A percentile compares a stretch with the other conserved stretches of the same genome.
Evolutionary conservation across 2,797 vertebrate species (phyloP).

Genomic region (Falco berigora): DNA sequence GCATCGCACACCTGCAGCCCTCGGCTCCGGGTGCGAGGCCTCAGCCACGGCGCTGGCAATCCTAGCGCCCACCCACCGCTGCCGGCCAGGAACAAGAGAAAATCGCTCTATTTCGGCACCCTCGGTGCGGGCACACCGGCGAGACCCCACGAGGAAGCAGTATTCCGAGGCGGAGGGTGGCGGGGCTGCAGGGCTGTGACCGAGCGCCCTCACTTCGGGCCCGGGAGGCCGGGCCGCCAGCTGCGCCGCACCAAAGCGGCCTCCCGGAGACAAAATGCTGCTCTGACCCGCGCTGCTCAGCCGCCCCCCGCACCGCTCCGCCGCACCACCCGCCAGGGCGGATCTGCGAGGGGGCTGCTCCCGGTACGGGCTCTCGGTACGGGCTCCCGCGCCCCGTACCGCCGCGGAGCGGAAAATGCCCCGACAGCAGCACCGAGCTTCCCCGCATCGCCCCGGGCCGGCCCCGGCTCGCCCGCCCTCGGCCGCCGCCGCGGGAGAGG

Average conservation of each 20-base stretch:
- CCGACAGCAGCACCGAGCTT: rapidly evolving
- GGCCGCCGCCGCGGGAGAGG: neutral
- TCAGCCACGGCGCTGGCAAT: neutral
- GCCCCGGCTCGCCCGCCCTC: neutral
- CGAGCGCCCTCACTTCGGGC: neutral
- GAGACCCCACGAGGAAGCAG: no score
- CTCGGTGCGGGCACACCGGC: neutral
- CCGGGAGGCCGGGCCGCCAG: neutral
- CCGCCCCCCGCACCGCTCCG: neutral
- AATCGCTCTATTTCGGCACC: neutral
- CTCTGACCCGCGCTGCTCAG: neutral
- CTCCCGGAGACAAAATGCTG: neutral
- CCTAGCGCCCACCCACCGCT: neutral
- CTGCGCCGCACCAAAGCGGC: neutral
- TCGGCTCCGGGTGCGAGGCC: rapidly evolving
- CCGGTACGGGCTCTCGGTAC: neutral
- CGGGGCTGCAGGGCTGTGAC: neutral
- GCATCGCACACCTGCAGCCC: neutral
- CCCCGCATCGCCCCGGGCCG: neutral
- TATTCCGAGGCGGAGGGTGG: rapidly evolving
- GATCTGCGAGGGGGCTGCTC: neutral
- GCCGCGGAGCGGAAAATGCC: neutral
- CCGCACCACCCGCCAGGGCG: no score
- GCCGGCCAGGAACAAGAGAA: neutral
- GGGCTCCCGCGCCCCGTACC: no score